Percentiles rank a stretch among this genome's conserved stretches.
phyloP scores from a whole-genome alignment of 2,888 invertebrate species.

The Agrotis puta region DNA sequence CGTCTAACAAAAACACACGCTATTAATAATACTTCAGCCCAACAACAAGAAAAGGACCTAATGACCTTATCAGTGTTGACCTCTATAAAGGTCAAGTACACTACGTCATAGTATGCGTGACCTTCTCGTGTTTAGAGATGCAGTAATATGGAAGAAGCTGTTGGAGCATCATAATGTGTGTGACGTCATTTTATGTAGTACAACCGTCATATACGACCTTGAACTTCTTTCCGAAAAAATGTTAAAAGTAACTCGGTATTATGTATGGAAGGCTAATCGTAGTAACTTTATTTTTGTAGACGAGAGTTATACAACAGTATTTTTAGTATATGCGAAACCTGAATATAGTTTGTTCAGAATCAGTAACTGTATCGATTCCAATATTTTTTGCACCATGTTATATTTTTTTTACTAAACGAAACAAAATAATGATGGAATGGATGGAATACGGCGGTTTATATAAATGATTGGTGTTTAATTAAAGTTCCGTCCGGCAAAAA shows the following conservation, averaged over 20 bases:
- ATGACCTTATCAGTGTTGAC: slow-evolving; percentile 17
- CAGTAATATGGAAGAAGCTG: slow-evolving; percentile 14
- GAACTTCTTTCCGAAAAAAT: not conserved
- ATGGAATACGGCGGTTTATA: not conserved
- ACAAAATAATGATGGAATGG: not conserved
- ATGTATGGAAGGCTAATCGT: not conserved
- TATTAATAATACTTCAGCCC: not conserved
- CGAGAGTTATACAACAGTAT: no score
- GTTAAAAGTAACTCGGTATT: not conserved
- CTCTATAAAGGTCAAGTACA: slow-evolving; percentile 18
- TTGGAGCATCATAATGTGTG: not conserved
- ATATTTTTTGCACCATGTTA: no score
- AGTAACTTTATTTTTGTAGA: not conserved
- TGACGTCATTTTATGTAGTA: slow-evolving; percentile 8
- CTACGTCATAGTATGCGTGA: slow-evolving; percentile 35
- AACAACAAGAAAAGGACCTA: not conserved
- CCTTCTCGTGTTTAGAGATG: slow-evolving; percentile 19
- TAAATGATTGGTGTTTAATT: not conserved
- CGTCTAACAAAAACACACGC: not conserved
- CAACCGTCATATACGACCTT: not conserved
- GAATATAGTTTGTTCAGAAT: no score
- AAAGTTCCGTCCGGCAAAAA: not conserved
- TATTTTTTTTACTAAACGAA: slow-evolving; percentile 4
- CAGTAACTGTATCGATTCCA: no score
- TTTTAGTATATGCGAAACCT: no score